Conservation (phyloP, 1,140 invertebrate genomes). For the Mya arenaria region DNA sequence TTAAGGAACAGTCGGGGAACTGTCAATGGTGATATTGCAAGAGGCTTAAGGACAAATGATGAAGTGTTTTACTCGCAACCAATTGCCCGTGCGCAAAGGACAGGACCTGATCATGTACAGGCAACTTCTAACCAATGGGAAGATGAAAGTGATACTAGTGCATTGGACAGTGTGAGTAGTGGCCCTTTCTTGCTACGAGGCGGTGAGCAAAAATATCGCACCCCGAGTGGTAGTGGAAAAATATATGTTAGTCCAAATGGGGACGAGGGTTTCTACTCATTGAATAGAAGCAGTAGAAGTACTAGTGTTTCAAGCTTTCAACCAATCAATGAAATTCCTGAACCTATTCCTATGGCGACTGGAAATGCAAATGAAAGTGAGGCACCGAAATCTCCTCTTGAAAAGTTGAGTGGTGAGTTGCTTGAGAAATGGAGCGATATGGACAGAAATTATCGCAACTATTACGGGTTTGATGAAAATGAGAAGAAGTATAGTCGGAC, state of each 20-base stretch:
- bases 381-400: slow-evolving; percentile 21
- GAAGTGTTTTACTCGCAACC: slow-evolving; percentile 31
- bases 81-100: neutral
- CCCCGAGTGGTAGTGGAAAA: slow-evolving; percentile 35
- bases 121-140: too few species aligned
- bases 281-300: slow-evolving; percentile 47
- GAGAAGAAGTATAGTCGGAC: slow-evolving; percentile 53
- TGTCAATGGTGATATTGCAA: too few species aligned
- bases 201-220: slow-evolving; percentile 8
- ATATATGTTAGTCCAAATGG: slow-evolving; percentile 47
- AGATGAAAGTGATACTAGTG: slow-evolving; percentile 29
- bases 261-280: slow-evolving; percentile 41
- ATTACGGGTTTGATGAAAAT: slow-evolving; percentile 65
- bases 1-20: too few species aligned
- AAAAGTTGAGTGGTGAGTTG: slow-evolving; percentile 58
- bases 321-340: slow-evolving; percentile 4
- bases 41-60: too few species aligned
- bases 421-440: slow-evolving; percentile 68
- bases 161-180: slow-evolving; percentile 20
- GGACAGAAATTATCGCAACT: slow-evolving; percentile 69
- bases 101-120: too few species aligned
- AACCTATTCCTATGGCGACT: neutral
- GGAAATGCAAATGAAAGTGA: neutral
- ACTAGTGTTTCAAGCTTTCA: slow-evolving; percentile 48
- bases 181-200: slow-evolving; percentile 16